These are phyloP conservation scores for Polyergus mexicanus DNA, from an alignment of 1,140 invertebrate genomes.

Conservation along the genomic window DNA sequence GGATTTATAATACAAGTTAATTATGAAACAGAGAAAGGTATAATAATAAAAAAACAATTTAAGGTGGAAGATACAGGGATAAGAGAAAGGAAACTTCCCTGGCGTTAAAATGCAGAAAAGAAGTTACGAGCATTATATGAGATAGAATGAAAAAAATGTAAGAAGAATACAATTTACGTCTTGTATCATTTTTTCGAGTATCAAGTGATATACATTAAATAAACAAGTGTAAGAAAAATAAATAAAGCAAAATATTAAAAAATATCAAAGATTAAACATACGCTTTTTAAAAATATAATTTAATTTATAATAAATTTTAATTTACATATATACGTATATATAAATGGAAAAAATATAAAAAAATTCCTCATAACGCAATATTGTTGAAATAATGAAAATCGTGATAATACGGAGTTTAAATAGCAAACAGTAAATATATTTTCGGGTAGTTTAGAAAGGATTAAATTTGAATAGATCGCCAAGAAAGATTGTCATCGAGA, in stretches of 20 bases:
- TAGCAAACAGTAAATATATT: conserved; percentile 31
- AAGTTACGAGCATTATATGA: conserved; percentile 36
- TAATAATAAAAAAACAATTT: conserved; percentile 63
- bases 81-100: conserved; percentile 51
- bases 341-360: neutral
- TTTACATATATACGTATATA: too few species aligned
- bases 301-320: too few species aligned
- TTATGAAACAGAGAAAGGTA: conserved; percentile 60
- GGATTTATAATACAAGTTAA: conserved; percentile 53
- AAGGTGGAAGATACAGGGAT: conserved; percentile 5
- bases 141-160: conserved; percentile 27
- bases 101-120: conserved; percentile 49
- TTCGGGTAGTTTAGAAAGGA: neutral
- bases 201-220: conserved; percentile 42
- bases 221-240: neutral
- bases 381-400: too few species aligned
- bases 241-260: neutral
- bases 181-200: conserved; percentile 28
- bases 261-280: neutral
- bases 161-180: conserved; percentile 35
- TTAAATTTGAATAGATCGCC: conserved; percentile 27
- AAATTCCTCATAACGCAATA: neutral
- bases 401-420: too few species aligned
- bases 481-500: neutral
- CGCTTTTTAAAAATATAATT: neutral